Base-by-base conservation (phyloP, 2,888 invertebrate genomes). In the Dasysyrphus albostriatus region DNA sequence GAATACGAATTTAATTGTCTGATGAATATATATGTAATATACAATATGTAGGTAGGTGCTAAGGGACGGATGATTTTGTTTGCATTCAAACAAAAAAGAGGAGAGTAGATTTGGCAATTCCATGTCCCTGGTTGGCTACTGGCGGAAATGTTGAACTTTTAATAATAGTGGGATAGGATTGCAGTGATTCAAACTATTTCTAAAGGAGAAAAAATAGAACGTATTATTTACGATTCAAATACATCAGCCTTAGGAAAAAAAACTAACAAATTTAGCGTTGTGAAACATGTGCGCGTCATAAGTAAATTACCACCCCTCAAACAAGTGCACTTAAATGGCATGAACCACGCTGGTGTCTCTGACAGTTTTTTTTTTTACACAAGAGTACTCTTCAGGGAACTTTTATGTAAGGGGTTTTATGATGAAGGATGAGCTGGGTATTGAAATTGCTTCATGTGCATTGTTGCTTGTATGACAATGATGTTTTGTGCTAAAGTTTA, bases 401-500 rank as follows among this genome's bases (percentile, higher is more conserved):
- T 69, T 69, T 54, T 39, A 54, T 37, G 67, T 29, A 42, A 44
- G 49, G n/a, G 49, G 12, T 37, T 34, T 34, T 16, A 37, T 67
- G 39, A 54, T 69, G n/a, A 54, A 69, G 69, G 51, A 69, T 69
- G 69, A 51, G 24, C 37, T 49, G 58, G 10, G 19, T 39, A 54
- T 39, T 39, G 51, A 8, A 69, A 69, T 34, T 37, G 56, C 47
- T 80, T 24, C 42, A 56, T 69, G n/a, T 69, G 54, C 69, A 54
- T 39, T 76, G 72, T 73, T 67, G 59, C 44, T 14, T 24, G 24
- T 32, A 16, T 76, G 61, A 61, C 77, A 73, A 29, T 19, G 47
- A 32, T 78, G 84, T 73, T 58, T 32, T 39, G 76, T 85, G 74
- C 10, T 69, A 39, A 54, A 29, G 51, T 63, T 77, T 56, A 63